Evolutionary conservation across 2,113 vertebrate genomes (phyloP).

Genomic region (Petromus typicus): DNA sequence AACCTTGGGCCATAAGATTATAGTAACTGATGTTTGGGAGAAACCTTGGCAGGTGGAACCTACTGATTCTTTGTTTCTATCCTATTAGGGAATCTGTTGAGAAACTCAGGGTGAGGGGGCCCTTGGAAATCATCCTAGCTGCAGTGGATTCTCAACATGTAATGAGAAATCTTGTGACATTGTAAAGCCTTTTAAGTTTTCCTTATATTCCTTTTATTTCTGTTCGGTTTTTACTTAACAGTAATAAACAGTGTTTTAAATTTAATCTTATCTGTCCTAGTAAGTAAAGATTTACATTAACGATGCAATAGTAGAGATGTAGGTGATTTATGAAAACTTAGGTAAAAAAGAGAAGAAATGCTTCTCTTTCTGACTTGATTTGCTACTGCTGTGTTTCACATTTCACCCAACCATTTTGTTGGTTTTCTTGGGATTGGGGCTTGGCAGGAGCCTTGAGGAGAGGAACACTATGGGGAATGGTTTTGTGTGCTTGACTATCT

Average conservation of each 20-base stretch:
- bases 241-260: slow-evolving; percentile 41
- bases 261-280: slow-evolving; percentile 37
- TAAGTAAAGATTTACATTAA: slow-evolving; percentile 29
- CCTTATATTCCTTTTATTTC: neutral
- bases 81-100: neutral
- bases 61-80: neutral
- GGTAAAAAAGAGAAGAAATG: neutral
- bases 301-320: neutral
- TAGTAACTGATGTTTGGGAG: slow-evolving; percentile 32
- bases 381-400: neutral
- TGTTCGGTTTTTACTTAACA: slow-evolving; percentile 2
- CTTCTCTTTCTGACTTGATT: slow-evolving; percentile 33
- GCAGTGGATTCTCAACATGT: neutral
- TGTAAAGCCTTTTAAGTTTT: neutral
- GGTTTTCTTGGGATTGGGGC: slow-evolving; percentile 14
- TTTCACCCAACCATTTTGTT: neutral
- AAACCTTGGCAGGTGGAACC: neutral
- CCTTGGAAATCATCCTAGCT: neutral
- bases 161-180: slow-evolving; percentile 17
- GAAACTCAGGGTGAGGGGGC: neutral
- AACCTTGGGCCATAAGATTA: neutral
- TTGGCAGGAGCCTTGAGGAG: neutral
- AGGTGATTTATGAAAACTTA: slow-evolving; percentile 22
- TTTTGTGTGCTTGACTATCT: neutral
- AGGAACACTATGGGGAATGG: neutral